Evolutionary conservation across 1,140 invertebrate species (phyloP).

Genomic region (Theocolax elegans): DNA sequence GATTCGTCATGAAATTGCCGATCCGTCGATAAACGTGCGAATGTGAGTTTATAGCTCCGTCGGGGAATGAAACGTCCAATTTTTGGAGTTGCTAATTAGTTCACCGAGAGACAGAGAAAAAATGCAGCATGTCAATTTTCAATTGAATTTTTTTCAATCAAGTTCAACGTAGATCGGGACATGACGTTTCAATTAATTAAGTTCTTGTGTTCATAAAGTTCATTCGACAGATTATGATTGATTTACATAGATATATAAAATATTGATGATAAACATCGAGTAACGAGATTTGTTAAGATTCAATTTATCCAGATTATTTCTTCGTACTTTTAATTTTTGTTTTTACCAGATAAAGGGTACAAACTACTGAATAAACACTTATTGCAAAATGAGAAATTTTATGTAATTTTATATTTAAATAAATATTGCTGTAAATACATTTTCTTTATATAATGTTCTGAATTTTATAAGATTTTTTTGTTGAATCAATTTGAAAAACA

Average conservation of each 20-base stretch:
- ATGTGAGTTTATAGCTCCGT: not conserved
- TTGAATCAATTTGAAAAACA: too few relatives aligned
- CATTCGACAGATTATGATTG: not conserved
- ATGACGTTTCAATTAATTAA: slow-evolving; percentile 20
- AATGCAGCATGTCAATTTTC: slow-evolving; percentile 1
- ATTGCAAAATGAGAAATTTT: too few relatives aligned
- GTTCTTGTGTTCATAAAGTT: not conserved
- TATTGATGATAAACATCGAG: not conserved
- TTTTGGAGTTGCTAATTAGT: slow-evolving; percentile 12
- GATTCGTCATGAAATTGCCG: not conserved
- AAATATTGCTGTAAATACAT: too few relatives aligned
- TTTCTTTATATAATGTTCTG: too few relatives aligned
- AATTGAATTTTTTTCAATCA: slow-evolving; percentile 10
- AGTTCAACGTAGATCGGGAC: not conserved
- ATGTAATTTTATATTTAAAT: too few relatives aligned
- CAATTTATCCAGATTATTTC: too few relatives aligned
- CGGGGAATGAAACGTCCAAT: slow-evolving; percentile 1
- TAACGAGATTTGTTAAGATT: not conserved
- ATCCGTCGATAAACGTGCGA: not conserved
- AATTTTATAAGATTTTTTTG: too few relatives aligned
- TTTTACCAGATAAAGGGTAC: too few relatives aligned
- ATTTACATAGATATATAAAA: slow-evolving; percentile 11
- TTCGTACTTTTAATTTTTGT: too few relatives aligned
- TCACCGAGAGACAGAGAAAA: not conserved
- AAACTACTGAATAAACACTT: too few relatives aligned